Percentiles rank a stretch among this genome's conserved stretches.
Evolutionary conservation across 2,888 invertebrate species (phyloP).

Genomic region (Lutraria lutraria): DNA sequence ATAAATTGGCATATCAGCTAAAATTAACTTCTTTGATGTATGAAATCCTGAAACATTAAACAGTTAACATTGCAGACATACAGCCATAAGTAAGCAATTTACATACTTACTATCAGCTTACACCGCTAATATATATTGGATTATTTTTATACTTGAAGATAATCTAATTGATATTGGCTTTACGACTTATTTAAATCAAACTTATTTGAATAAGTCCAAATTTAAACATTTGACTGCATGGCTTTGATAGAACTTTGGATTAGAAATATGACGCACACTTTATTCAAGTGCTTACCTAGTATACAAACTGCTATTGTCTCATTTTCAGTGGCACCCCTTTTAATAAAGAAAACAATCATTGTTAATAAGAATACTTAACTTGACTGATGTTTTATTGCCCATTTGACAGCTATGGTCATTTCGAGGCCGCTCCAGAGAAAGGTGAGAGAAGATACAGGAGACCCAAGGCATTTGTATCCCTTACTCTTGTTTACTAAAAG

Average conservation of each 20-base stretch:
- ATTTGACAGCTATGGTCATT: too few relatives aligned
- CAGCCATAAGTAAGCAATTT: constrained; percentile 2
- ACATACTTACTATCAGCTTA: constrained; percentile 16
- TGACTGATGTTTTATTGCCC: too few relatives aligned
- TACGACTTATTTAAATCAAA: not conserved
- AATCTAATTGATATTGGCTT: constrained; percentile 14
- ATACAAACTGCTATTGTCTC: not conserved
- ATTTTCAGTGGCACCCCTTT: not conserved
- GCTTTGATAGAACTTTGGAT: not conserved
- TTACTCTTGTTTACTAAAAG: too few relatives aligned
- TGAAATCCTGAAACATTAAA: not conserved
- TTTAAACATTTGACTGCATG: constrained; percentile 11
- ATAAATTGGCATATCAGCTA: not conserved
- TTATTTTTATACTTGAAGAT: constrained; percentile 14
- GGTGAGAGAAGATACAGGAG: too few relatives aligned
- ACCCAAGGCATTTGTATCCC: too few relatives aligned
- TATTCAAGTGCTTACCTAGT: not conserved
- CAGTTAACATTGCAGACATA: not conserved
- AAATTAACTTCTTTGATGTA: constrained; percentile 2
- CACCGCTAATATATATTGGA: constrained; percentile 4
- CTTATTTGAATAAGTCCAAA: constrained; percentile 14
- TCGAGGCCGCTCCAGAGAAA: too few relatives aligned
- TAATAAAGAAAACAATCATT: not conserved
- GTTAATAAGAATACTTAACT: too few relatives aligned
- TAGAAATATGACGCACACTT: not conserved